Evolutionary conservation across 2,888 invertebrate species (phyloP).

Genomic region (Trisateles emortualis): DNA sequence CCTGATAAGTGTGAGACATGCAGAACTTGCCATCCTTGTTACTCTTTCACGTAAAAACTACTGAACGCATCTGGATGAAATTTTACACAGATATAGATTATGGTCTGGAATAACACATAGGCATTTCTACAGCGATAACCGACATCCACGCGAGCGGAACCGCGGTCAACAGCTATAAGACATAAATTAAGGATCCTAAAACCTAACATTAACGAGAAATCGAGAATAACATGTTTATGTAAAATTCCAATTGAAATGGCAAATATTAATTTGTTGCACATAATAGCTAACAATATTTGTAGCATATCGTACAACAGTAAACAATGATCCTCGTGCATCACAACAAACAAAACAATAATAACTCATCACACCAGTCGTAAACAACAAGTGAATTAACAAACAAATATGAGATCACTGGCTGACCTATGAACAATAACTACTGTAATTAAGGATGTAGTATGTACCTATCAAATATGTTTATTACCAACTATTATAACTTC

Average conservation of each 20-base stretch:
- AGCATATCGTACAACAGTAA: slow-evolving; percentile 10
- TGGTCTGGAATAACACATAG: too few relatives aligned
- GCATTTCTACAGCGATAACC: too few relatives aligned
- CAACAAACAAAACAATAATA: slow-evolving; percentile 46
- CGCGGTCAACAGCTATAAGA: too few relatives aligned
- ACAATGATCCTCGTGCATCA: slow-evolving; percentile 33
- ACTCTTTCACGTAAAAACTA: too few relatives aligned
- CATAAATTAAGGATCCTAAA: not conserved
- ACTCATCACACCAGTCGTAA: slow-evolving; percentile 39
- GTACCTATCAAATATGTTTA: not conserved
- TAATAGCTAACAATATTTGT: slow-evolving; percentile 29
- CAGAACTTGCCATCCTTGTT: too few relatives aligned
- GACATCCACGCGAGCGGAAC: too few relatives aligned
- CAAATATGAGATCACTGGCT: slow-evolving; percentile 43
- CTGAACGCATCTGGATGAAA: too few relatives aligned
- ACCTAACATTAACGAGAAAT: not conserved
- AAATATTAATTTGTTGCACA: slow-evolving; percentile 17
- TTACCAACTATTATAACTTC: too few relatives aligned
- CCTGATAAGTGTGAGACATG: too few relatives aligned
- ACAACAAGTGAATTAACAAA: slow-evolving; percentile 40
- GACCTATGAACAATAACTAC: slow-evolving; percentile 19
- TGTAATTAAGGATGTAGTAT: not conserved
- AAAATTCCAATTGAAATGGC: slow-evolving; percentile 23
- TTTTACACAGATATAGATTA: too few relatives aligned
- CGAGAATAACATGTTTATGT: slow-evolving; percentile 24